Conservation (phyloP, 30 jellyfish, hydroid and myxozoan species). For the Chrysaora quinquecirrha region DNA sequence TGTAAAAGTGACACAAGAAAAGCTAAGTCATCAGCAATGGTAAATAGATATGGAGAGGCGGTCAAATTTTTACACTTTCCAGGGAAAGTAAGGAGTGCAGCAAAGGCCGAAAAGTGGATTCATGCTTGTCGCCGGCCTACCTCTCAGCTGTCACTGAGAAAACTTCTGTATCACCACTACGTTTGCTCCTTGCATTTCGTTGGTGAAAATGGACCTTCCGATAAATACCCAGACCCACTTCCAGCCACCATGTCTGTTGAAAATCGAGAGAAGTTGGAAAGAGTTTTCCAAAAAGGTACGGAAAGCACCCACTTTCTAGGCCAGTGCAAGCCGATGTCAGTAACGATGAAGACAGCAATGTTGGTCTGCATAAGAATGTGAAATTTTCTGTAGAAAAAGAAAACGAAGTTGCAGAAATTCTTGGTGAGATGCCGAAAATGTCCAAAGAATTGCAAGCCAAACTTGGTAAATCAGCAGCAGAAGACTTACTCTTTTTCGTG, state of each 20-base stretch:
- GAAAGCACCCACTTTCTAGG: slow-evolving; percentile 34
- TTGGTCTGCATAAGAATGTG: background rate
- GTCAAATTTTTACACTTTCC: slow-evolving; percentile 16
- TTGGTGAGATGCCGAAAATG: slow-evolving; percentile 9
- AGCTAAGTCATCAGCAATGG: slow-evolving; percentile 15
- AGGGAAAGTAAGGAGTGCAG: slow-evolving; percentile 43
- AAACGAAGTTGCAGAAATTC: background rate
- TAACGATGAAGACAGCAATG: background rate
- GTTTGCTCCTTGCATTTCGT: slow-evolving; percentile 35
- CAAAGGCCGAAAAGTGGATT: slow-evolving; percentile 30
- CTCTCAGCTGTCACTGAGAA: slow-evolving; percentile 35
- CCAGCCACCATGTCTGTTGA: no score
- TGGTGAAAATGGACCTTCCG: slow-evolving; percentile 40
- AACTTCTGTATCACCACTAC: slow-evolving; percentile 27
- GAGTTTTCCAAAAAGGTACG: slow-evolving; percentile 30
- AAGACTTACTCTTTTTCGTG: background rate
- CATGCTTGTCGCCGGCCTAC: slow-evolving; percentile 40
- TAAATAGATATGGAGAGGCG: slow-evolving; percentile 46
- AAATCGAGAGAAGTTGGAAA: no score
- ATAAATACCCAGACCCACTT: slow-evolving; percentile 25
- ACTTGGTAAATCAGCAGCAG: background rate
- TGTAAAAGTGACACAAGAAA: slow-evolving; percentile 21
- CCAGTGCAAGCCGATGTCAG: background rate
- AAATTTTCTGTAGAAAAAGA: slow-evolving; percentile 6
- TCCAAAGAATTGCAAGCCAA: background rate